Base-by-base conservation (phyloP, 2,888 invertebrate genomes). In the Macrophya alboannulata region DNA sequence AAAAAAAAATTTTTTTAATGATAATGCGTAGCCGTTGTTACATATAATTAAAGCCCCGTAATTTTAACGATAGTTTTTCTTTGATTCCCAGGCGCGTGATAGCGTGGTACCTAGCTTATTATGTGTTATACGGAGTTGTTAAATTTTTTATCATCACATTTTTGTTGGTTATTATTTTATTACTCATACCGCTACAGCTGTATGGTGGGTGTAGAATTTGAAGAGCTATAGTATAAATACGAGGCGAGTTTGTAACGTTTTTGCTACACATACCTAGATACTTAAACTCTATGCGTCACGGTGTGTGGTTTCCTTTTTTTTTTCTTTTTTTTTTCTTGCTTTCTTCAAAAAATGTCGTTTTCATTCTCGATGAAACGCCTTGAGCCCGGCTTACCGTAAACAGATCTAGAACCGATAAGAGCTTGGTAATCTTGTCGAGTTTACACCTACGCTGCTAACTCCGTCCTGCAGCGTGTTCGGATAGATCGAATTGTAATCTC, bases 401-500 rank as follows among this genome's bases (percentile, higher is more conserved):
- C 62, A 40, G 21, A 62, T 72, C 25, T 45, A 74, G 25, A 21
- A 12, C 25, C 43, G 79, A 81, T 81, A 81, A 43, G 79, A 81
- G 40, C 43, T 51, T 51, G 3, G 79, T 81, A 81, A 81, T 81
- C 79, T 59, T 51, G 62, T 81, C 40, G 79, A 81, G 62, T 81
- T 81, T 59, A 81, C 79, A 81, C 79, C 59, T 45, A 77, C 31
- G 9, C 76, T n/a, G 48, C 4, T 51, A 76, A 31, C 76, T 1
- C 48, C 51, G 48, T 74, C 17, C 48, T 21, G 37, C 31, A 17
- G 10, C 51, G 43, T 17, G 59, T 43, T 40, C 12, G 62, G 21
- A 62, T 81, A 81, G 62, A 81, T 81, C 79, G 62, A 81, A 81
- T 81, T 81, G 59, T 81, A 81, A 81, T 81, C 79, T 81, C 62